Conservation (phyloP, 2,888 invertebrate genomes). For the Campoplex nolae region DNA sequence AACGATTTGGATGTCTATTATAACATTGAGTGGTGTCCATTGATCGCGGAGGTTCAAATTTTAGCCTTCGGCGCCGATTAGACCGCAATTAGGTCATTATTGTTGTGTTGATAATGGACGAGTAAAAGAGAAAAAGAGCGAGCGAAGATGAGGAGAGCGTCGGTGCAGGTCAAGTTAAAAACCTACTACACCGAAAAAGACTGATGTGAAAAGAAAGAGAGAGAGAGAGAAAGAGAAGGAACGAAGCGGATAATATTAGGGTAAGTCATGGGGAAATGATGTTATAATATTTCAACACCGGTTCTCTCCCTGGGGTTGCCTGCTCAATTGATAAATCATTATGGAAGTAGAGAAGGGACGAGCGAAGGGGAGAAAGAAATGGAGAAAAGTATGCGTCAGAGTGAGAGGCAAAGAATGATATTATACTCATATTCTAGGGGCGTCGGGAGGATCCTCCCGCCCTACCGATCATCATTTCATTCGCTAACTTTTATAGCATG, state of each 20-base stretch:
- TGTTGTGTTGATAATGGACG: slow-evolving; percentile 82
- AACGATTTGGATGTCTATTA: slow-evolving; percentile 12
- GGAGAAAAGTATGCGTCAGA: slow-evolving; percentile 40
- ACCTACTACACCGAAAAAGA: slow-evolving; percentile 42
- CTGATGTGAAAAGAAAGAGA: slow-evolving; percentile 23
- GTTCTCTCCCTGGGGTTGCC: slow-evolving; percentile 79
- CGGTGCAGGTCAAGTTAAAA: slow-evolving; percentile 56
- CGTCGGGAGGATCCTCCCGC: slow-evolving; percentile 59
- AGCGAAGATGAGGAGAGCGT: slow-evolving; percentile 59
- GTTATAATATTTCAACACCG: slow-evolving; percentile 84
- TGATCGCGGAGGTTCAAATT: slow-evolving; percentile 16
- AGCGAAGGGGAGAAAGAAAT: slow-evolving; percentile 49
- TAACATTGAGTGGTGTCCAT: slow-evolving; percentile 14
- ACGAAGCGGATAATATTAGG: slow-evolving; percentile 80
- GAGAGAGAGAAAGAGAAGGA: slow-evolving; percentile 50
- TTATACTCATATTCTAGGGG: slow-evolving; percentile 71
- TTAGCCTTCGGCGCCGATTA: slow-evolving; percentile 80
- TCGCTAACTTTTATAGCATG: slow-evolving; percentile 56
- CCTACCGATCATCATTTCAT: slow-evolving; percentile 65
- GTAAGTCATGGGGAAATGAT: slow-evolving; percentile 80
- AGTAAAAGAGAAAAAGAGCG: slow-evolving; percentile 39
- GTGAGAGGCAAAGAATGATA: slow-evolving; percentile 62
- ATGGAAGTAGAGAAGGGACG: slow-evolving; percentile 78
- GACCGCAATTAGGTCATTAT: slow-evolving; percentile 82
- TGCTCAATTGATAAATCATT: slow-evolving; percentile 83